A percentile compares a stretch with the other conserved stretches of the same genome.
These are phyloP conservation scores for Plotosus lineatus DNA, from an alignment of 2,113 vertebrate genomes.

Conservation along the genomic window DNA sequence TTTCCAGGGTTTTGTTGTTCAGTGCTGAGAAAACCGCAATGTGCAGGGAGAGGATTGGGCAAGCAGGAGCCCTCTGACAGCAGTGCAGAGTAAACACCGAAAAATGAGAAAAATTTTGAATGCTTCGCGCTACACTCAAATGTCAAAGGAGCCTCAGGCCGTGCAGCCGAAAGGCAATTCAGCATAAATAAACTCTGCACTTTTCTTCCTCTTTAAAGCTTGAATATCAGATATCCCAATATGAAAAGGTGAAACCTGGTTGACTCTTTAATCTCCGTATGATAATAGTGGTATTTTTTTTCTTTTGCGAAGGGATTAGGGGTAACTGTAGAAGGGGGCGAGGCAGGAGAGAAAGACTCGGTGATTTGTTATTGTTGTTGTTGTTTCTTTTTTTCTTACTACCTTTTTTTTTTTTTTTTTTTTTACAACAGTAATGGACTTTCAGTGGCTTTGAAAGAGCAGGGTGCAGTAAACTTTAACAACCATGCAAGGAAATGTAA, in stretches of 20 bases:
- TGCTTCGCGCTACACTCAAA: slow-evolving; percentile 45
- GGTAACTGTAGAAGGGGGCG: slow-evolving; percentile 44
- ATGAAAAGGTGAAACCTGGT: slow-evolving; percentile 45
- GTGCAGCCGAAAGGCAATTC: slow-evolving; percentile 32
- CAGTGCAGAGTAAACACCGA: slow-evolving; percentile 31
- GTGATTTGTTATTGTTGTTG: not conserved
- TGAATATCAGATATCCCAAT: slow-evolving; percentile 47
- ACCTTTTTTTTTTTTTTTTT: not conserved
- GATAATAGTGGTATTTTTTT: slow-evolving; percentile 44
- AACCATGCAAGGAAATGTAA: slow-evolving; percentile 64
- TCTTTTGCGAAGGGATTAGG: slow-evolving; percentile 60
- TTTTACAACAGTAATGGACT: slow-evolving; percentile 49
- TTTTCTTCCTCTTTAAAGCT: slow-evolving; percentile 40
- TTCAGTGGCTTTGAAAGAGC: slow-evolving; percentile 50
- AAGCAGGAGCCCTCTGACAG: slow-evolving; percentile 19
- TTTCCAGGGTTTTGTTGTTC: not conserved
- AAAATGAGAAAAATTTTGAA: slow-evolving; percentile 54
- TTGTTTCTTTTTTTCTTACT: not conserved
- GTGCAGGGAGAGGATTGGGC: not conserved
- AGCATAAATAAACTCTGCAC: slow-evolving; percentile 61
- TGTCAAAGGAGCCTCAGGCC: slow-evolving; percentile 47
- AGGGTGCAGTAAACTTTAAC: slow-evolving; percentile 55
- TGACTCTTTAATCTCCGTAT: slow-evolving; percentile 56
- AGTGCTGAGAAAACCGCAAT: slow-evolving; percentile 16
- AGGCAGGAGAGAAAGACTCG: slow-evolving; percentile 35